Conservation (phyloP, 2,113 vertebrate species). For the Phoxinus phoxinus region DNA sequence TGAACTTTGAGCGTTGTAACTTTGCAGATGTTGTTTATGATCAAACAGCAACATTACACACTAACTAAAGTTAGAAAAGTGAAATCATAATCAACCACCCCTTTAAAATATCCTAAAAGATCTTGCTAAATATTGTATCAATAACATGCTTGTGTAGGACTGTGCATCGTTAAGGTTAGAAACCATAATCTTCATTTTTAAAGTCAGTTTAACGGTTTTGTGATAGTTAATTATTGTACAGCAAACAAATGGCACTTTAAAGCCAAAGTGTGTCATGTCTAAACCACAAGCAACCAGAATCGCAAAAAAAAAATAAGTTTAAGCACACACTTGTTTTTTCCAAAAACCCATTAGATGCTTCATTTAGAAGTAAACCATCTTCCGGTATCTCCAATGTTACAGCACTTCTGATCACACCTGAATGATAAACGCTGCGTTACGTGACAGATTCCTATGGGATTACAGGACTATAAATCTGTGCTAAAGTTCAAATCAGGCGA, state of each 20-base stretch:
- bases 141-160: neutral
- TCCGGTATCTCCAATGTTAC: neutral
- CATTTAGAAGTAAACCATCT: neutral
- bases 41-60: no score
- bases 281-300: neutral
- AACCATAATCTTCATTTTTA: neutral
- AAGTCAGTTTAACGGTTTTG: neutral
- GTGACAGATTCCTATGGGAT: neutral
- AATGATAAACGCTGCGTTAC: neutral
- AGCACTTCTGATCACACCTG: neutral
- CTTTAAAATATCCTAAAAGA: neutral
- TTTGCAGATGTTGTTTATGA: no score
- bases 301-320: neutral
- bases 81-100: no score
- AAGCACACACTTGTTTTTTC: no score
- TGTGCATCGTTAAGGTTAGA: neutral
- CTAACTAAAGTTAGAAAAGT: no score
- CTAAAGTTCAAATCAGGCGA: neutral
- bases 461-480: neutral
- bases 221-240: neutral
- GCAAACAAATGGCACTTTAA: neutral
- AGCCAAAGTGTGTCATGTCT: neutral
- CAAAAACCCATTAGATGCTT: no score
- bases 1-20: no score
- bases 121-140: neutral